Conservation (phyloP, 2,113 vertebrate genomes). For the Zeus faber region DNA sequence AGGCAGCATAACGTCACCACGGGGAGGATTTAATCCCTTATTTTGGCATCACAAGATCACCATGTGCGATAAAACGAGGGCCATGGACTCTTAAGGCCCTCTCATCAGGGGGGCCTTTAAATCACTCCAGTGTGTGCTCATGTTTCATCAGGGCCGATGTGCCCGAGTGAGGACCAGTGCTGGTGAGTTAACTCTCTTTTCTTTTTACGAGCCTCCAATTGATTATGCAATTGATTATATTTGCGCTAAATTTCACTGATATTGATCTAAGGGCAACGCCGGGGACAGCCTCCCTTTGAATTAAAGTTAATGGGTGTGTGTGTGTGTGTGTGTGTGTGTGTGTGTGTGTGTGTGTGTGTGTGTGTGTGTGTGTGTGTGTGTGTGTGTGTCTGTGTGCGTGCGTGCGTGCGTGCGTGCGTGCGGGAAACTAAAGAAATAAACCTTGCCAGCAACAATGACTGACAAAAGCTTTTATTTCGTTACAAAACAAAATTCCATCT, state of each 20-base stretch:
- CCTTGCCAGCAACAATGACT: slow-evolving; percentile 1
- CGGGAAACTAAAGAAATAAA: slow-evolving; percentile 7
- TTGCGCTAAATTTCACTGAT: slow-evolving; percentile 40
- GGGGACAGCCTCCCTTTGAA: slow-evolving; percentile 8
- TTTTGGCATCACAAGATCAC: no score
- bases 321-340: no score
- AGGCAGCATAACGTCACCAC: no score
- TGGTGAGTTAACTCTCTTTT: slow-evolving; percentile 26
- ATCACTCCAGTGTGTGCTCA: slow-evolving; percentile 1
- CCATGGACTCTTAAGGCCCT: no score
- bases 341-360: no score
- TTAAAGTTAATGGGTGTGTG: slow-evolving; percentile 10
- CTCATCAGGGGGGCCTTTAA: no score
- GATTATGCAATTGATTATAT: slow-evolving; percentile 46
- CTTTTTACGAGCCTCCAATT: slow-evolving; percentile 40
- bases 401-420: neutral
- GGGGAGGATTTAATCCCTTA: no score
- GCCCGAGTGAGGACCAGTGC: slow-evolving; percentile 2
- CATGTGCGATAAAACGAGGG: no score
- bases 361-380: neutral
- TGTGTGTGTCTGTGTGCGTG: neutral
- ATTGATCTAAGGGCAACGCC: slow-evolving; percentile 32
- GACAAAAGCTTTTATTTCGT: slow-evolving; percentile 37
- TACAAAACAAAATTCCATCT: slow-evolving; percentile 16
- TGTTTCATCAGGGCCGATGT: slow-evolving; percentile 15